Evolutionary conservation across 2,888 invertebrate genomes (phyloP), one percentile per base, ranked within the genome.

Genomic region (Eulithis prunata): DNA sequence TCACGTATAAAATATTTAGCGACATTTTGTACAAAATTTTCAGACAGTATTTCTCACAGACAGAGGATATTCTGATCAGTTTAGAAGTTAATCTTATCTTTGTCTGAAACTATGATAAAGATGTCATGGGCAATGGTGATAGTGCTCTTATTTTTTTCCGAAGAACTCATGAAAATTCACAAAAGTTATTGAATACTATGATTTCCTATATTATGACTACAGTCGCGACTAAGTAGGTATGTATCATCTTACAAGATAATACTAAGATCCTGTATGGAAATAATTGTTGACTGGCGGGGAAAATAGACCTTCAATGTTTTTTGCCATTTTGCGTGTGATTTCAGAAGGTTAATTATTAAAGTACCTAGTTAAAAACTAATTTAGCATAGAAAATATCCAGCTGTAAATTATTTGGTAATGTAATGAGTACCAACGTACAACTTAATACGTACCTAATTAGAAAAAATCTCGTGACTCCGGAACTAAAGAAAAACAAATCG

Each of bases 401-500:
- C 32, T 32, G 21, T 11, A 49, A 10, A 10, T 21, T 21, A 8
- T 47, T 21, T 3, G 1, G 10, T 4, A 49, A 21, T 8, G 21
- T 21, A 49, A 11, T 47, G 14, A 47, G 14, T 46, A n/a, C 2
- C 32, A 47, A 49, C 49, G 49, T 21, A 21, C 21, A 60, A 21
- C 21, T 21, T 21, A 21, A 2, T 21, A 21, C 21, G 21, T 21
- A 21, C 21, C 21, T 11, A 47, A 4, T 32, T 21, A 53, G 13
- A 53, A 60, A 54, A 13, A 52, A 53, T 7, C 57, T 58, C 64
- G 54, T 57, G 60, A 63, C 57, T 69, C 60, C 63, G 57, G 64
- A 62, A 70, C 57, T 43, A 65, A 47, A 74, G 68, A 81, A 85
- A 86, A 87, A 80, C 47, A 70, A 21, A 73, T 76, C 72, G 84